These are phyloP conservation scores for Andrena bucephala DNA, from an alignment of 2,888 invertebrate species.

Conservation along the genomic window DNA sequence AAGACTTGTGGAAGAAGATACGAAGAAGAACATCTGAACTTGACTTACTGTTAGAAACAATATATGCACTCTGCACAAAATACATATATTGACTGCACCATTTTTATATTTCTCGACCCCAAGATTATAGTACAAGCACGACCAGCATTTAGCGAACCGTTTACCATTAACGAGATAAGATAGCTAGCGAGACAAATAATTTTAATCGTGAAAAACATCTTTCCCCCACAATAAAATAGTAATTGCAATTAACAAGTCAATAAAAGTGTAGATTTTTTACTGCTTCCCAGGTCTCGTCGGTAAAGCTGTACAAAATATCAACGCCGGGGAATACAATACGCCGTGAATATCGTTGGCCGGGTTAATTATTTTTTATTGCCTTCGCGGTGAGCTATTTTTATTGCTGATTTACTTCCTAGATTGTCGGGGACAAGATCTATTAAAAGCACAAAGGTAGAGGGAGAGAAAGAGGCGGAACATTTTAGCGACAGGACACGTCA, in stretches of 20 bases:
- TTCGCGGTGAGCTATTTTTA: conserved; percentile 48
- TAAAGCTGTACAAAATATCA: conserved; percentile 8
- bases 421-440: conserved; percentile 33
- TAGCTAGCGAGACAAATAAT: conserved; percentile 1
- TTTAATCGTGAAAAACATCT: neutral
- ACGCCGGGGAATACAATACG: neutral
- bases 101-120: neutral
- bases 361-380: conserved; percentile 50
- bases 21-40: no score
- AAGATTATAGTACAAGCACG: neutral
- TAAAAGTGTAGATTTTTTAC: conserved; percentile 12
- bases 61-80: no score
- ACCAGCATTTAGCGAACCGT: neutral
- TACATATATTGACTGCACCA: no score
- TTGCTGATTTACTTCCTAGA: conserved; percentile 44
- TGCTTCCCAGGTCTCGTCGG: neutral
- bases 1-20: no score
- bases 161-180: neutral
- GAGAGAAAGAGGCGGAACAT: conserved; percentile 46
- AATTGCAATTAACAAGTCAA: conserved; percentile 21
- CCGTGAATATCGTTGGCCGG: conserved; percentile 17
- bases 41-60: no score
- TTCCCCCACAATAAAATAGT: neutral
- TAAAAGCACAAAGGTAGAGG: conserved; percentile 35
- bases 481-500: conserved; percentile 59